Base-by-base conservation (phyloP, 2,797 vertebrate species). In the Halcyon chelicuti region DNA sequence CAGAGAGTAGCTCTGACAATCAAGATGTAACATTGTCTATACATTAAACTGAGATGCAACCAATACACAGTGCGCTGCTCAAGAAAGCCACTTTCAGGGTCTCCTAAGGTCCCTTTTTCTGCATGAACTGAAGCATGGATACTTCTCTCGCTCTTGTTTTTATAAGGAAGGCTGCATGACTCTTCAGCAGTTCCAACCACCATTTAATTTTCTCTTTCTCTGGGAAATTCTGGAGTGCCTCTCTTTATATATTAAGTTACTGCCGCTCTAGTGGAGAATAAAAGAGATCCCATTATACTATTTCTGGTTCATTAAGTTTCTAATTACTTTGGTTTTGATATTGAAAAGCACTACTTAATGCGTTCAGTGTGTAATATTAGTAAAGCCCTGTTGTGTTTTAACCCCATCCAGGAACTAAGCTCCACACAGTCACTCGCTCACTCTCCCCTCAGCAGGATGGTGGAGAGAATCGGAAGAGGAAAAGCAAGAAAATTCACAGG, bases 211-310 rank as follows among this genome's bases (percentile, higher is more conserved):
- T 78, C 46, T 76, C 42, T 72, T 95, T 95, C 94, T 75, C 54
- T 84, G 8, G n/a, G 72, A 95, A 95, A 81, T 89, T 95, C 92
- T 73, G 19, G 39, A 92, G n/a, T 68, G 70, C 5, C 8, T 75
- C 29, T 68, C 75, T 74, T 86, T 86, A 77, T 95, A 96, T 95
- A 96, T 94, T 81, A 96, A 96, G 97, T 97, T 97, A 97, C 31
- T 95, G 72, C 70, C 1, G 39, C 93, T 95, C 55, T n/a, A 81
- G 55, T 82, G 80, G 93, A 96, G 89, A 95, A 92, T 15, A 95
- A 55, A 94, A 94, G 75, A 92, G 51, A 93, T 90, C 61, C 71
- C 0, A 0, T 88, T 90, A 73, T 57, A 49, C 66, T 95, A 46
- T 58, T 90, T 93, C 88, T 4, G 13, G 71, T 79, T 93, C 82